Base-by-base conservation (phyloP, 2,888 invertebrate species). In the Eudasyphora cyanicolor region DNA sequence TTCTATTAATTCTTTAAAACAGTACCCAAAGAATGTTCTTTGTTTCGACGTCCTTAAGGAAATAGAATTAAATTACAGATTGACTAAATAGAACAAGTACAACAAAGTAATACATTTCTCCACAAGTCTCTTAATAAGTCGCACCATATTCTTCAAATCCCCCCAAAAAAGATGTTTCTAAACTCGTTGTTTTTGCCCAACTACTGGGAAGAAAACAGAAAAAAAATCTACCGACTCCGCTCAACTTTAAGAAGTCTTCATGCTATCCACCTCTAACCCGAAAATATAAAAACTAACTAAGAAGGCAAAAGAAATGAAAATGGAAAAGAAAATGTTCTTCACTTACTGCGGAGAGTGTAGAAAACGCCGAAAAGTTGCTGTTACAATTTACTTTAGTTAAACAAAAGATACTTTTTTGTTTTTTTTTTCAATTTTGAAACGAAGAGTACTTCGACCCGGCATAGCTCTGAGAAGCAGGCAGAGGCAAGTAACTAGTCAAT, bases 311-410 rank as follows among this genome's bases (percentile, higher is more conserved):
- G n/a, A n/a, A n/a, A n/a, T n/a, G n/a, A n/a, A n/a, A n/a, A n/a
- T n/a, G n/a, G n/a, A n/a, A 21, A 35, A 19, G 38, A 21, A 42
- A 42, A 10, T 67, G 14, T 21, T 35, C 19, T 64, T 64, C 54
- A 54, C 21, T 57, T 7, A 24, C 14, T 24, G 7, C 27, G 19
- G n/a, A 6, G 10, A 29, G 38, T 6, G 19, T n/a, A 64, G 21
- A 70, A 7, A 19, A 38, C 29, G 32, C 4, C 32, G 51, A 51
- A 73, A 73, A 57, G 24, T 57, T 57, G 24, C 14, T 49, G 14
- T 24, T 54, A 73, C 57, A 73, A 73, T 29, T 73, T 57, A 73
- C 57, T 73, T 57, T 35, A 24, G 38, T 57, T 35, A 54, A 73
- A 57, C 54, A 32, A 73, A 24, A 62, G 32, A 21, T 1, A 3